Percentiles rank a stretch among this genome's conserved stretches.
Conservation (phyloP, 2,888 invertebrate genomes). For the Brachynemurus nebulosus region DNA sequence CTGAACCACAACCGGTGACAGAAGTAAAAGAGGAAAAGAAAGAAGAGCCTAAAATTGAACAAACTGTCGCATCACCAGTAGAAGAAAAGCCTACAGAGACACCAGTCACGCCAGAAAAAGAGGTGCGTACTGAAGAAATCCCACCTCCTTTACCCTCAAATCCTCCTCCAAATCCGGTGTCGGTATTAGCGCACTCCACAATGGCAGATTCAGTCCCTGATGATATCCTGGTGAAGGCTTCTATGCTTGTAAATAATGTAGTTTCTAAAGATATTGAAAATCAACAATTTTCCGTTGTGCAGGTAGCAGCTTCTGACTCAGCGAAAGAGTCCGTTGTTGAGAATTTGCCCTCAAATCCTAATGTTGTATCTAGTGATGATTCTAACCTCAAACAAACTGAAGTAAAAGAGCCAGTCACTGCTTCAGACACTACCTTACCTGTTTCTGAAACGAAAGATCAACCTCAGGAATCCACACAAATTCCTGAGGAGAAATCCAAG, state of each 20-base stretch:
- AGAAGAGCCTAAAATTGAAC: slow-evolving; percentile 20
- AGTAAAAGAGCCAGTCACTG: neutral
- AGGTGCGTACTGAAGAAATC: slow-evolving; percentile 48
- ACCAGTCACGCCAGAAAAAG: slow-evolving; percentile 26
- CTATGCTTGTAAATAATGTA: neutral
- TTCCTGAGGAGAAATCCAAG: neutral
- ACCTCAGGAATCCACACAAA: neutral
- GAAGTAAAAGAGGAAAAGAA: slow-evolving; percentile 3
- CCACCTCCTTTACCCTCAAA: slow-evolving; percentile 62
- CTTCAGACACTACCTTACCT: neutral
- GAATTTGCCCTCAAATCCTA: neutral
- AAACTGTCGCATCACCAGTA: slow-evolving; percentile 16
- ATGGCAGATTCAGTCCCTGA: slow-evolving; percentile 39
- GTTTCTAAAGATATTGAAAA: neutral
- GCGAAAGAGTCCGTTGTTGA: neutral
- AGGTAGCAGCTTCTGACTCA: slow-evolving; percentile 2
- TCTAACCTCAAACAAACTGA: slow-evolving; percentile 1
- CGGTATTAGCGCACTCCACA: slow-evolving; percentile 55
- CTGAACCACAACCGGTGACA: slow-evolving; percentile 14
- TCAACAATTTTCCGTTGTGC: slow-evolving; percentile 4
- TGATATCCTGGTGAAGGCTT: slow-evolving; percentile 8
- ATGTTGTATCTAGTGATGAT: neutral
- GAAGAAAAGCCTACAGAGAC: slow-evolving; percentile 9
- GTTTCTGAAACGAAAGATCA: neutral
- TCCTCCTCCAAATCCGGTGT: slow-evolving; percentile 62